Conservation (phyloP, 2,888 invertebrate genomes). For the Gastrophysa polygoni region DNA sequence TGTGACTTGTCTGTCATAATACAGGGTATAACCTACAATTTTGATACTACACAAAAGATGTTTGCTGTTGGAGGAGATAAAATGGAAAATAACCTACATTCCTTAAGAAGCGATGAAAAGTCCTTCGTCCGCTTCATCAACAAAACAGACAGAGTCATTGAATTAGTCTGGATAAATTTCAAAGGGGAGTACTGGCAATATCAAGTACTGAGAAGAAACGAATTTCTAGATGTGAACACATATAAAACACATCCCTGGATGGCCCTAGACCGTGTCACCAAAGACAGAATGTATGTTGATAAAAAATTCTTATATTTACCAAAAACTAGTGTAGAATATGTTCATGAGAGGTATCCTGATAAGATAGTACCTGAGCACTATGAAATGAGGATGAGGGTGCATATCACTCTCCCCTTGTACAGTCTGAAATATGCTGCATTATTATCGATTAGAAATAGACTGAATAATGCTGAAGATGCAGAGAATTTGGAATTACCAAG, state of each 20-base stretch:
- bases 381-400: slow-evolving; percentile 56
- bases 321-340: slow-evolving; percentile 52
- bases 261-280: slow-evolving; percentile 73
- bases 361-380: slow-evolving; percentile 35
- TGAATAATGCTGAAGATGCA: slow-evolving; percentile 53
- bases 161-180: slow-evolving; percentile 81
- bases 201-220: slow-evolving; percentile 62
- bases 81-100: neutral
- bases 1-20: too few relatives aligned
- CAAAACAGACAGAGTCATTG: slow-evolving; percentile 61
- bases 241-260: slow-evolving; percentile 86
- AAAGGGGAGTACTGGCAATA: slow-evolving; percentile 68
- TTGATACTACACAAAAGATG: neutral
- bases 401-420: slow-evolving; percentile 62
- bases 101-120: neutral
- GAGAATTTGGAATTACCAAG: slow-evolving; percentile 58
- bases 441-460: slow-evolving; percentile 56
- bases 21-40: too few relatives aligned
- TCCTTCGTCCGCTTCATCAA: slow-evolving; percentile 69
- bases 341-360: slow-evolving; percentile 36
- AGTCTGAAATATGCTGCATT: slow-evolving; percentile 60
- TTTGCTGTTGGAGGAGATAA: neutral
- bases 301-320: slow-evolving; percentile 59
- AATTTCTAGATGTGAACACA: slow-evolving; percentile 71
- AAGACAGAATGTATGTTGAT: slow-evolving; percentile 68